These are phyloP conservation scores for Zoanthus sansibaricus DNA, from an alignment of 92 coral and sea anemone genomes.

Conservation along the genomic window DNA sequence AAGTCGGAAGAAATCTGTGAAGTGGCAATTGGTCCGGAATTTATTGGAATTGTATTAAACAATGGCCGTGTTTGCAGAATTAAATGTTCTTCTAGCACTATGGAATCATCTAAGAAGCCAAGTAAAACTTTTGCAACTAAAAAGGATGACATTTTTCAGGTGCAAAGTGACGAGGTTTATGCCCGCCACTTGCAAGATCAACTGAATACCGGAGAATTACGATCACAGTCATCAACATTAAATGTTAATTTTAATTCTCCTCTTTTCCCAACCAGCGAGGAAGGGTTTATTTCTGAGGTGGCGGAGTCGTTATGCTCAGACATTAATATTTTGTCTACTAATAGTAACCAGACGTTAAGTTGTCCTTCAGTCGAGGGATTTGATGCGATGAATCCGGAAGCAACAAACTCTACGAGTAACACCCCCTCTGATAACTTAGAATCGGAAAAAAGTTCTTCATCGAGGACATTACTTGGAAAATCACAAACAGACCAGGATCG, in stretches of 20 bases:
- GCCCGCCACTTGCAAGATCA: slow-evolving; percentile 82
- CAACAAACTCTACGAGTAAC: background rate
- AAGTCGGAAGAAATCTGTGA: slow-evolving; percentile 69
- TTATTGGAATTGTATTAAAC: slow-evolving; percentile 77
- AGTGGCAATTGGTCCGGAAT: slow-evolving; percentile 86
- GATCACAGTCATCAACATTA: slow-evolving; percentile 19
- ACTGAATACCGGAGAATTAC: slow-evolving; percentile 25
- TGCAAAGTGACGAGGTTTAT: slow-evolving; percentile 84
- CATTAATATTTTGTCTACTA: background rate
- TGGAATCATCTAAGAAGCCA: slow-evolving; percentile 68
- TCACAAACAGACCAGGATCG: background rate
- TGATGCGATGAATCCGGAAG: slow-evolving; percentile 15
- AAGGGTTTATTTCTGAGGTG: background rate
- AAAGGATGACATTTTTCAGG: slow-evolving; percentile 76
- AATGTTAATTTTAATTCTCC: slow-evolving; percentile 3
- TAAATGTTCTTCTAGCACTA: slow-evolving; percentile 76
- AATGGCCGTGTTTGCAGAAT: slow-evolving; percentile 90
- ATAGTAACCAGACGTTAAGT: slow-evolving; percentile 11
- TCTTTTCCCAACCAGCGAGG: background rate
- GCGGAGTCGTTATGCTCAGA: slow-evolving; percentile 18
- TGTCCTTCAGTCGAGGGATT: background rate
- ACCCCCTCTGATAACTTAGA: background rate
- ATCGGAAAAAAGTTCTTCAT: slow-evolving; percentile 10
- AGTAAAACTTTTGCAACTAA: slow-evolving; percentile 41
- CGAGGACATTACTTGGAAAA: slow-evolving; percentile 1